Conservation (phyloP, 2,888 invertebrate species). For the Deroplatys truncata region DNA sequence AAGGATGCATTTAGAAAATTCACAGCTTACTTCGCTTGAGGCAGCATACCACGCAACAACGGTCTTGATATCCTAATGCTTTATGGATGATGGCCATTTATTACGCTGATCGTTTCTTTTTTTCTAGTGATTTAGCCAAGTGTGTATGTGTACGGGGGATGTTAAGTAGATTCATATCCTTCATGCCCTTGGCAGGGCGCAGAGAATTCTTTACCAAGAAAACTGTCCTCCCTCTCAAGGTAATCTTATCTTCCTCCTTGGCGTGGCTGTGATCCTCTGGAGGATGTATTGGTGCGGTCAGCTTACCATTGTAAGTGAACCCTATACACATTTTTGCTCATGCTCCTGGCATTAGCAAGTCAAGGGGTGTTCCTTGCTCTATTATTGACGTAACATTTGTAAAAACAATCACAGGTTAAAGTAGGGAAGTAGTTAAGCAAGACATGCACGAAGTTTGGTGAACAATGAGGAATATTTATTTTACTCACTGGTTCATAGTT, state of each 20-base stretch:
- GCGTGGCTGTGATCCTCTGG: not conserved
- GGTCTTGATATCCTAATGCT: not conserved
- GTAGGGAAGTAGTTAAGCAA: no score
- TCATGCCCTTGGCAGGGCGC: not conserved
- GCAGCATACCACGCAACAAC: not conserved
- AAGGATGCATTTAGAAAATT: not conserved
- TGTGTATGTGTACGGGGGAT: not conserved
- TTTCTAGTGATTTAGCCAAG: not conserved
- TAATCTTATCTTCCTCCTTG: not conserved
- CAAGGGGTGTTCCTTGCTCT: no score
- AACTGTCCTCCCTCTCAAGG: not conserved
- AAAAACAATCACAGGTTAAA: no score
- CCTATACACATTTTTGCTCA: no score
- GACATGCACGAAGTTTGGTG: no score
- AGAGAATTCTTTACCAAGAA: not conserved
- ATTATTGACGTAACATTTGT: no score
- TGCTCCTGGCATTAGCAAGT: no score
- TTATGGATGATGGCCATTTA: not conserved
- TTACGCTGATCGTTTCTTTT: not conserved
- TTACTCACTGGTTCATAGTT: no score
- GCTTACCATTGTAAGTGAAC: not conserved
- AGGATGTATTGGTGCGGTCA: not conserved
- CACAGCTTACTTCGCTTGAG: not conserved
- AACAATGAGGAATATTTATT: no score
- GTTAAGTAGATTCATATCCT: not conserved